Evolutionary conservation across 2,888 invertebrate species (phyloP), one percentile per base, ranked within the genome.

Genomic region (Vandiemenella viatica): DNA sequence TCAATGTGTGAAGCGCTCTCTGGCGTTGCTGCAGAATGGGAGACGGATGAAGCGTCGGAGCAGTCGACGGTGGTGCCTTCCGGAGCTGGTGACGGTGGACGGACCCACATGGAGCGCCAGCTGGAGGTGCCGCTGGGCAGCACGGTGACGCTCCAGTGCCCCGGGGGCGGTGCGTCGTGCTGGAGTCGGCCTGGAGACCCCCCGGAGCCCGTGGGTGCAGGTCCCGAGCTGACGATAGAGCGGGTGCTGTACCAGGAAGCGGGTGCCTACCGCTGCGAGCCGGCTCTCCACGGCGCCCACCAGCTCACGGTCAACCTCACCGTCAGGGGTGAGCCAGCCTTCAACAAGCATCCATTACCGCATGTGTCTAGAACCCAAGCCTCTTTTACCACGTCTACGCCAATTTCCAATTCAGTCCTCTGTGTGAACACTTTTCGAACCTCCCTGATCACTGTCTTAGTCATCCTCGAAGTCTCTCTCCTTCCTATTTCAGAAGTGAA

Each of bases 111-210:
- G 48, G 55, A 59, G 51, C 10, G 32, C 13, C 13, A n/a, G 10
- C n/a, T 32, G 32, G 88, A 90, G 60, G 88, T 89, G 38, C 83
- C 85, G 48, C 72, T 90, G 18, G 90, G 90, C 5, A 89, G 89
- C 6, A 85, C 85, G 44, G 86, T 89, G 37, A 87, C 87, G 55
- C 70, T 90, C 40, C 32, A 32, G 32, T 32, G 32, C n/a, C 32
- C 32, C 32, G 32, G 32, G 32, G 32, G 32, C 10, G 32, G 32
- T n/a, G 32, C 32, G 10, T 32, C 32, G 32, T 70, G 71, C 55
- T 71, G 71, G 71, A 67, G 65, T 52, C 66, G 68, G 38, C 13
- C 10, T n/a, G 60, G 61, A 15, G 61, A 61, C 6, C 65, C 46
- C 58, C 65, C 73, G 59, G 69, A 71, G 51, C 71, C 72, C 2